A percentile compares a stretch with the other conserved stretches of the same genome.
phyloP scores from a whole-genome alignment of 2,797 vertebrate species.

The Trichosurus vulpecula region DNA sequence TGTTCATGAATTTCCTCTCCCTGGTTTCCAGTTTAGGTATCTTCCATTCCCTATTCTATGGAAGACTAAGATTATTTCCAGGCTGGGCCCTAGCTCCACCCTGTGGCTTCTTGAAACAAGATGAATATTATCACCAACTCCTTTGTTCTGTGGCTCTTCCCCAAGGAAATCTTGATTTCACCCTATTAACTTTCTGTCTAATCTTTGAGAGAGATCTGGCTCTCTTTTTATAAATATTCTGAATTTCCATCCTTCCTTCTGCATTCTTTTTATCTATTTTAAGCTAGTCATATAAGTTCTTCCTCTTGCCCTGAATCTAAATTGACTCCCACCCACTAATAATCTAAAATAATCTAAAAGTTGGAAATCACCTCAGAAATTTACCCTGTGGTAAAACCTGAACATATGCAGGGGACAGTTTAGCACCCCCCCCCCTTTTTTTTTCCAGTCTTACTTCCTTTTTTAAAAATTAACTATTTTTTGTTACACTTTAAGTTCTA shows the following conservation, averaged over 20 bases:
- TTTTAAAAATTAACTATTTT: background rate
- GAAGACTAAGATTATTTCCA: background rate
- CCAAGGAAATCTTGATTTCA: background rate
- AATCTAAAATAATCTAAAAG: background rate
- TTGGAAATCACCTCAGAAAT: background rate
- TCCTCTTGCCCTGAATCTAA: background rate
- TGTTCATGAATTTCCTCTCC: background rate
- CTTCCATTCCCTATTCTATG: background rate
- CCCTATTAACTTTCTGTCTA: background rate
- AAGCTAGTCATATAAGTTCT: background rate
- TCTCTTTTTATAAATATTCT: background rate
- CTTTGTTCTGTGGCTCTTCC: background rate
- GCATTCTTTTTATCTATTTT: background rate
- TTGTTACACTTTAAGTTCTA: background rate
- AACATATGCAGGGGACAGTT: background rate
- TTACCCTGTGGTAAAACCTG: background rate
- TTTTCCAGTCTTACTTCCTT: background rate
- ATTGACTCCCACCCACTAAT: background rate
- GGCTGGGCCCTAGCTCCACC: background rate
- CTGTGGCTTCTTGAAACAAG: background rate
- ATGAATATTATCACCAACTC: background rate
- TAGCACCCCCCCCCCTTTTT: too few species aligned
- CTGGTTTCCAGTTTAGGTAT: background rate
- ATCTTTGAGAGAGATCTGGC: background rate
- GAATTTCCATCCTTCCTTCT: background rate